Conservation (phyloP, 1,140 invertebrate genomes). For the Dryas iulia region DNA sequence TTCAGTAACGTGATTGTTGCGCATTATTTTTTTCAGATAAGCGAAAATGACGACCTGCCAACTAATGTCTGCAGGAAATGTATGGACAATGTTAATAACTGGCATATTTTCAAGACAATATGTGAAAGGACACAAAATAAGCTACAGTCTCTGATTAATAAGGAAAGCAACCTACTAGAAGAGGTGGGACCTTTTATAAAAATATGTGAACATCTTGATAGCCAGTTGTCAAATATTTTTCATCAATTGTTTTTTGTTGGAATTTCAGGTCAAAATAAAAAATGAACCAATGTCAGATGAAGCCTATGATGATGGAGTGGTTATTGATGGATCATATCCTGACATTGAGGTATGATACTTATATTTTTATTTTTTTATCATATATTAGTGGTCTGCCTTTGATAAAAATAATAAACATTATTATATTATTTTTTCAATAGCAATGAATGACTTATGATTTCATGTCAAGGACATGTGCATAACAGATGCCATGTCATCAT, state of each 20-base stretch:
- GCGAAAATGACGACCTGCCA: slow-evolving; percentile 79
- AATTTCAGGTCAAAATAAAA: slow-evolving; percentile 77
- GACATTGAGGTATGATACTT: slow-evolving; percentile 61
- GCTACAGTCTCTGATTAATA: slow-evolving; percentile 76
- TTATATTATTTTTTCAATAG: slow-evolving; percentile 9
- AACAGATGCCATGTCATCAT: slow-evolving; percentile 45
- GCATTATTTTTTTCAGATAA: slow-evolving; percentile 80
- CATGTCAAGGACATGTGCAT: slow-evolving; percentile 65
- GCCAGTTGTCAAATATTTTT: slow-evolving; percentile 54
- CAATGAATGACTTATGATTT: slow-evolving; percentile 30
- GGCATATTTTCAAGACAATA: slow-evolving; percentile 79
- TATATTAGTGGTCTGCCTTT: background rate
- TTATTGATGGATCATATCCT: slow-evolving; percentile 76
- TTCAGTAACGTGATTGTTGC: slow-evolving; percentile 57
- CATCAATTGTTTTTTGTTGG: slow-evolving; percentile 47
- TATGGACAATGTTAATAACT: slow-evolving; percentile 80
- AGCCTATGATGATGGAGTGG: slow-evolving; percentile 76
- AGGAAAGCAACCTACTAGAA: slow-evolving; percentile 75
- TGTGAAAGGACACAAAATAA: slow-evolving; percentile 81
- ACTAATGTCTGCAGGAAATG: slow-evolving; percentile 81
- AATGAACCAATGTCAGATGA: slow-evolving; percentile 75
- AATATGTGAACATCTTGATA: slow-evolving; percentile 6
- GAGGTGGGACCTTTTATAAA: slow-evolving; percentile 65
- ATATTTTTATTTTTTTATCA: background rate
- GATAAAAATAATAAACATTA: slow-evolving; percentile 6